These are phyloP conservation scores for Tholera decimalis DNA, from an alignment of 2,888 invertebrate genomes.

Conservation along the genomic window DNA sequence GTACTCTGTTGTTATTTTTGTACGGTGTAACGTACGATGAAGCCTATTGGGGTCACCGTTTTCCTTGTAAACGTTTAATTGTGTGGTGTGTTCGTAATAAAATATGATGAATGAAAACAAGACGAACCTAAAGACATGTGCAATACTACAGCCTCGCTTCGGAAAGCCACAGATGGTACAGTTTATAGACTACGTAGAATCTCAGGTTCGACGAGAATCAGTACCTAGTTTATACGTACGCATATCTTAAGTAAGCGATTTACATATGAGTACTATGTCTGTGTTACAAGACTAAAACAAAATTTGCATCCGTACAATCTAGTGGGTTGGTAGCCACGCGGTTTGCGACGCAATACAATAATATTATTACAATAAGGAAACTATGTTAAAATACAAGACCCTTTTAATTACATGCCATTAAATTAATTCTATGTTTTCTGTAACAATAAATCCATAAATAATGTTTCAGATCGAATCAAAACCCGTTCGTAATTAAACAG, in stretches of 20 bases:
- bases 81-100: background rate
- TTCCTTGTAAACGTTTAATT: constrained; percentile 42
- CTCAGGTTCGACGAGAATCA: constrained; percentile 24
- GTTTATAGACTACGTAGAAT: background rate
- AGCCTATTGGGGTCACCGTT: constrained; percentile 50
- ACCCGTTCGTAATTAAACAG: constrained; percentile 21
- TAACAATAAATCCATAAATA: constrained; percentile 12
- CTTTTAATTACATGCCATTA: constrained; percentile 2
- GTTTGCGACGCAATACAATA: constrained; percentile 19
- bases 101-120: constrained; percentile 33
- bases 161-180: background rate
- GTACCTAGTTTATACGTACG: constrained; percentile 3
- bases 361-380: constrained; percentile 47
- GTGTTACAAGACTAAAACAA: constrained; percentile 28
- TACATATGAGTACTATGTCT: constrained; percentile 24
- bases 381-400: constrained; percentile 9
- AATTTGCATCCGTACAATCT: constrained; percentile 30
- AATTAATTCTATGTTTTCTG: constrained; percentile 1
- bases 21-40: constrained; percentile 32
- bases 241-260: constrained; percentile 11
- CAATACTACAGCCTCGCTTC: background rate
- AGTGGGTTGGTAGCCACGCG: background rate
- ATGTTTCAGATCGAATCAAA: constrained; percentile 13
- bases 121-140: constrained; percentile 14
- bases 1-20: constrained; percentile 47